Evolutionary conservation across 2,113 vertebrate species (phyloP), one percentile per base, ranked within the genome.

Genomic region (Numida meleagris): DNA sequence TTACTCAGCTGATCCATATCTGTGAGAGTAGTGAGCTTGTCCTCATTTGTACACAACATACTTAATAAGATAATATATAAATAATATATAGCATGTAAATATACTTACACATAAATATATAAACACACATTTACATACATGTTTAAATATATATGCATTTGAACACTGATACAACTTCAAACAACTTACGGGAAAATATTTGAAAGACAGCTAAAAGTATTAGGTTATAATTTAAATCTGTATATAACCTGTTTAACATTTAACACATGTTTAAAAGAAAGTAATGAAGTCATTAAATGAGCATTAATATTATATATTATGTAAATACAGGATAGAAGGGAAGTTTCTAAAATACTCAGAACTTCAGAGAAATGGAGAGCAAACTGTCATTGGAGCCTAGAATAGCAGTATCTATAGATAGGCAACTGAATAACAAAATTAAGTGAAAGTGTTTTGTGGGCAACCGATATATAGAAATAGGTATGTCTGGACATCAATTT

Each of bases 1-100:
- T 65, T 81, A 63, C 34, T 93, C 79, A 86, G 79, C 70, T 73
- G 59, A 55, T 90, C 40, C 76, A 70, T 66, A 92, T 58, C 86
- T 76, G 79, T 72, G 58, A 75, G 14, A 85, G 11, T 29, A 90
- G 85, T 51, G n/a, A 94, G 63, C 33, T 73, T 76, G 58, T 72
- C 38, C 38, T 63, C 75, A 89, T 61, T 82, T 85, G 34, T 66
- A 83, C 17, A 48, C 8, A 79, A 53, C 27, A 29, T 33, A 57
- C 31, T 33, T 55, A 67, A 68, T 46, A 20, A 11, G 14, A 6
- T 27, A 27, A 50, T 18, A 67, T 14, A 27, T 42, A 58, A 33
- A 20, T 2, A 45, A 61, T n/a, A 13, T 12, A n/a, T 19, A 58
- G 18, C n/a, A 20, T 58, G 18, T 58, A 33, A 33, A 57, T 57